Evolutionary conservation across 2,113 vertebrate species (phyloP), one percentile per base, ranked within the genome.

Genomic region (Carollia perspicillata): DNA sequence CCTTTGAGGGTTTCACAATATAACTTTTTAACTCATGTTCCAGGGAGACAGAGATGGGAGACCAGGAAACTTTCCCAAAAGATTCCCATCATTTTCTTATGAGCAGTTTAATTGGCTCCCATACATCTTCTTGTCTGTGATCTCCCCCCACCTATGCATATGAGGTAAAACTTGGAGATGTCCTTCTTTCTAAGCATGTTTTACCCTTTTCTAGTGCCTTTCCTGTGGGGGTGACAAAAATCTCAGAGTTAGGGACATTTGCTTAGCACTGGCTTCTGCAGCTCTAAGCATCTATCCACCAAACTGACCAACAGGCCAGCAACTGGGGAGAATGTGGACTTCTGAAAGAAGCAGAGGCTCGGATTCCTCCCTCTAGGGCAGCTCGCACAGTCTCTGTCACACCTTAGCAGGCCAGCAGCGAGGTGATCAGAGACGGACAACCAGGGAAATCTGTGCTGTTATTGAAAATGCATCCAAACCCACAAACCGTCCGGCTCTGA

Each of bases 311-410:
- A 55, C 20, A 69, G 47, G 9, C 13, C 23, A 65, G 30, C 5
- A 9, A 84, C 71, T 49, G 49, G 72, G 28, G 20, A 68, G 80
- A 71, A 65, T 2, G 3, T 68, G 40, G 4, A 11, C 35, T 40
- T 92, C 80, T 58, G 66, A 75, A 47, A 81, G 30, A 95, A 78
- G 23, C 35, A 33, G 51, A 1, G 18, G 14, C 35, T 94, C 71
- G 30, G 28, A 37, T 7, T 58, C 26, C 37, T 23, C 13, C 8
- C 8, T 0, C 35, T 3, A 17, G 18, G 2, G 1, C 35, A 55
- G 44, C 18, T 33, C 85, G 89, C 7, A 89, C 47, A 44, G 22
- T 23, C 49, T 22, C 8, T 28, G 58, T 8, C 1, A 17, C 2
- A n/a, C 18, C 42, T 65, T 20, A 53, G 58, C 53, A 85, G 33